Percentiles rank a stretch among this genome's conserved stretches.
These are phyloP conservation scores for Thermophis baileyi DNA, from an alignment of 2,113 vertebrate species.

Conservation along the genomic window DNA sequence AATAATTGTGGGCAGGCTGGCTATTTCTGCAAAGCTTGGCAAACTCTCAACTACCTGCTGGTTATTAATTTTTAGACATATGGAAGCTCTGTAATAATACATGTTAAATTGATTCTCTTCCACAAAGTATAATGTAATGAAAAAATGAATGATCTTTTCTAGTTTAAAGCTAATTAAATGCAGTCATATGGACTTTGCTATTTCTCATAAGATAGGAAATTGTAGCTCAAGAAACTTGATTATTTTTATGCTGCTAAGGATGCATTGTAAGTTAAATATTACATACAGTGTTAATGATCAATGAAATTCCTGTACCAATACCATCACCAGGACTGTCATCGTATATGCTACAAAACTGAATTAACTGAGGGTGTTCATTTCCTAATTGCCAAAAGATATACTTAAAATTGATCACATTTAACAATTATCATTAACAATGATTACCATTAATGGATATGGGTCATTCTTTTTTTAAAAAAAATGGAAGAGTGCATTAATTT, in stretches of 20 bases:
- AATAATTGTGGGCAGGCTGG: conserved; percentile 93
- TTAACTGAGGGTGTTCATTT: neutral
- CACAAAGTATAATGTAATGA: conserved; percentile 71
- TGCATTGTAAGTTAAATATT: neutral
- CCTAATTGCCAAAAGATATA: neutral
- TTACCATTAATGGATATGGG: neutral
- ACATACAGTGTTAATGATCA: neutral
- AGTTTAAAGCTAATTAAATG: conserved; percentile 60
- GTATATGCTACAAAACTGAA: neutral
- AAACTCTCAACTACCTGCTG: conserved; percentile 95
- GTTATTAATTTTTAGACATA: conserved; percentile 99
- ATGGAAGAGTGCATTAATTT: neutral
- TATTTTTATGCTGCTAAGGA: conserved; percentile 7
- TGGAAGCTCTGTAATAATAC: conserved; percentile 92
- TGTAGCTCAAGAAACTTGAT: neutral
- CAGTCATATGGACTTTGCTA: conserved; percentile 47
- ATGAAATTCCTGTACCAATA: neutral
- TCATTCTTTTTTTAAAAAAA: neutral
- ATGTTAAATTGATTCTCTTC: conserved; percentile 85
- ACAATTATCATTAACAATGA: neutral
- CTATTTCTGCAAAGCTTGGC: conserved; percentile 95
- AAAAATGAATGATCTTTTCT: conserved; percentile 72
- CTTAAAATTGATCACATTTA: neutral
- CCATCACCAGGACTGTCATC: neutral
- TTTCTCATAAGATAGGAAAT: neutral